phyloP scores from a whole-genome alignment of 1,140 invertebrate genomes.

The Philotrypesis tridentata region DNA sequence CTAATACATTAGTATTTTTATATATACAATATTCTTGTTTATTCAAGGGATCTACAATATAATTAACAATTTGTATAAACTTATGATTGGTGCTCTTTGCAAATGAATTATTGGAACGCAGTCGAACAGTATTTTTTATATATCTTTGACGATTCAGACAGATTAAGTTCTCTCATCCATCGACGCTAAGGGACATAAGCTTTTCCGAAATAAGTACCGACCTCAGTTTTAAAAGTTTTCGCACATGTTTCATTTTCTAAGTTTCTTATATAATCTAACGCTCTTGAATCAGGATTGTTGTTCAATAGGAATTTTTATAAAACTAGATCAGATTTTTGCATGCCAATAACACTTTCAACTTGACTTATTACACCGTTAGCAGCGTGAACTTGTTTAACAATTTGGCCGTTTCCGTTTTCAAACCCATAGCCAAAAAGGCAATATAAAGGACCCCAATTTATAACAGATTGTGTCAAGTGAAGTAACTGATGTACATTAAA shows the following conservation, averaged over 20 bases:
- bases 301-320: background rate
- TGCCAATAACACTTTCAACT: constrained; percentile 2
- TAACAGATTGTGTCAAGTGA: constrained; percentile 18
- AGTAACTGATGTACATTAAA: too few relatives aligned
- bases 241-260: background rate
- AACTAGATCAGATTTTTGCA: background rate
- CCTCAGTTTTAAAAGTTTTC: background rate
- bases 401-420: too few relatives aligned
- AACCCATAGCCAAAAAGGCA: constrained; percentile 7
- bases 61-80: constrained; percentile 5
- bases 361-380: constrained; percentile 28
- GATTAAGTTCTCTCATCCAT: background rate
- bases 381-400: constrained; percentile 7
- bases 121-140: background rate
- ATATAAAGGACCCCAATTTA: constrained; percentile 27
- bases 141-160: background rate
- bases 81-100: background rate
- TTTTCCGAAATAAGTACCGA: constrained; percentile 29
- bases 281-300: background rate
- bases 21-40: background rate
- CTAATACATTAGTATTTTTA: background rate
- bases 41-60: background rate
- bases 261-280: background rate
- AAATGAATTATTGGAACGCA: constrained; percentile 19
- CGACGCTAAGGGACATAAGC: background rate